These are phyloP conservation scores for Theodoxus fluviatilis DNA, from an alignment of 2,888 invertebrate genomes.

Conservation along the genomic window DNA sequence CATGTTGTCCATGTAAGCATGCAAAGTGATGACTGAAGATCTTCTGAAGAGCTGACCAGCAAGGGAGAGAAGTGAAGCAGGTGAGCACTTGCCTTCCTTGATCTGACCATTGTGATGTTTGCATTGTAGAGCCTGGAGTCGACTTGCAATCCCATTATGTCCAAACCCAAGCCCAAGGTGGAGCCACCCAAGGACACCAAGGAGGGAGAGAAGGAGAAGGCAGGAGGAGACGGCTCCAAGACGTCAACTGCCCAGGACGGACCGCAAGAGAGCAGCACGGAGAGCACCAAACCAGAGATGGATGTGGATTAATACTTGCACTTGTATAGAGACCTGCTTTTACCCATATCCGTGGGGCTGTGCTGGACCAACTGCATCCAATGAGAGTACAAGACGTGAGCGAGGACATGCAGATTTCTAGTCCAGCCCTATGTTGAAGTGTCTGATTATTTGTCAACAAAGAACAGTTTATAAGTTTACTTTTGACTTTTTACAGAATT, in stretches of 20 bases:
- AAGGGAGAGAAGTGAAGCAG: too few species aligned
- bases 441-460: too few species aligned
- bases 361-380: too few species aligned
- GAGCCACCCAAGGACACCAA: conserved; percentile 70
- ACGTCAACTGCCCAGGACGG: conserved; percentile 21
- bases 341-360: too few species aligned
- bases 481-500: too few species aligned
- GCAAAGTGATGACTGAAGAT: background rate
- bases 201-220: conserved; percentile 35
- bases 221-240: conserved; percentile 31
- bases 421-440: too few species aligned
- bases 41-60: background rate
- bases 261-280: conserved; percentile 30
- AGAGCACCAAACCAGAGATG: conserved; percentile 43
- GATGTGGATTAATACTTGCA: conserved; percentile 61
- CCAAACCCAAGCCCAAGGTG: conserved; percentile 91
- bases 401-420: too few species aligned
- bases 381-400: too few species aligned
- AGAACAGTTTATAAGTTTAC: too few species aligned
- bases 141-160: conserved; percentile 76
- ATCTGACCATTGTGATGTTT: conserved; percentile 12
- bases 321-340: too few species aligned
- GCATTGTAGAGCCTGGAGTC: conserved; percentile 69
- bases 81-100: conserved; percentile 3
- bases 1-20: too few species aligned